Conservation (phyloP, 2,113 vertebrate species). For the Paracyprichromis sp. region DNA sequence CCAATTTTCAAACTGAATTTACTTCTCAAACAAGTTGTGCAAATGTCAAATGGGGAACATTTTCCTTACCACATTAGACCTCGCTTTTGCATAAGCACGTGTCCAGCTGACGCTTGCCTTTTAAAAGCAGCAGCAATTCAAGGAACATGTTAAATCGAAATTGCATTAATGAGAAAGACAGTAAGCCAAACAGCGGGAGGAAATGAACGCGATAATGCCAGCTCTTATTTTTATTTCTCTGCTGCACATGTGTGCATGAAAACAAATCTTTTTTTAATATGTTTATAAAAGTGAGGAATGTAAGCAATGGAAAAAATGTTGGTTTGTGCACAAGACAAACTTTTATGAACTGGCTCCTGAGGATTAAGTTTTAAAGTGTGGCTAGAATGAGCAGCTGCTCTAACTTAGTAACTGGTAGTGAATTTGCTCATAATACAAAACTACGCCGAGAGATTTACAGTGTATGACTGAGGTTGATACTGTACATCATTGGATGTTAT, state of each 20-base stretch:
- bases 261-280: neutral
- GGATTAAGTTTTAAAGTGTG: neutral
- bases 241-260: neutral
- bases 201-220: neutral
- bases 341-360: neutral
- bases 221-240: neutral
- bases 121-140: neutral
- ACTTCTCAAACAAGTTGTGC: constrained; percentile 7
- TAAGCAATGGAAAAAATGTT: neutral
- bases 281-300: neutral
- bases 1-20: constrained; percentile 22
- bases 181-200: neutral
- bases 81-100: neutral
- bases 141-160: neutral
- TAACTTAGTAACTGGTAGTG: neutral
- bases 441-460: neutral
- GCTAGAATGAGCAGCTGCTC: neutral
- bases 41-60: constrained; percentile 20
- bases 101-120: neutral
- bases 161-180: neutral
- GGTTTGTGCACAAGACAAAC: neutral
- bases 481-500: neutral
- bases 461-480: neutral
- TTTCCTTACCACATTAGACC: neutral
- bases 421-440: neutral